Percentiles rank a stretch among this genome's conserved stretches.
Conservation (phyloP, 2,797 vertebrate species). For the Sylvilagus floridanus region DNA sequence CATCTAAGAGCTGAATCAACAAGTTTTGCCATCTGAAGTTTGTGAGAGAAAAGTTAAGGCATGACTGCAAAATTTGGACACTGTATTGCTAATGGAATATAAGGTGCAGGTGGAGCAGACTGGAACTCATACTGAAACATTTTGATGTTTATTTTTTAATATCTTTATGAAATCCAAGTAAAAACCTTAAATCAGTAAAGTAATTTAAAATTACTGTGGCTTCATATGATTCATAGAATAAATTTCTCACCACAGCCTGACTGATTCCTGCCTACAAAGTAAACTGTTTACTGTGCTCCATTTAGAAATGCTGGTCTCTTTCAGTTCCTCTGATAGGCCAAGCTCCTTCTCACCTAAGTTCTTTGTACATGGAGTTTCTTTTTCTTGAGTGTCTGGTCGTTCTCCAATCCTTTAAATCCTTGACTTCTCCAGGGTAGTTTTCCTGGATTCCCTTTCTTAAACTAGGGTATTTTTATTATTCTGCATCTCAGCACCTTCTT, state of each 20-base stretch:
- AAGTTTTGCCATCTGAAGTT: conserved; percentile 23
- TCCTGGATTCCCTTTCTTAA: not conserved
- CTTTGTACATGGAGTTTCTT: not conserved
- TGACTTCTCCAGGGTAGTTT: conserved; percentile 14
- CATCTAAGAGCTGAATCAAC: not conserved
- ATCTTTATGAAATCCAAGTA: not conserved
- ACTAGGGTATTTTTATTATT: not conserved
- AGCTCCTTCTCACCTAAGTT: not conserved
- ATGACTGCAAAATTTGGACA: conserved; percentile 9
- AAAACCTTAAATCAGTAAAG: conserved; percentile 40
- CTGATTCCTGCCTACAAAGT: not conserved
- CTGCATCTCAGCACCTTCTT: not conserved
- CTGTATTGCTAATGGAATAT: not conserved
- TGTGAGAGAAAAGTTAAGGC: conserved; percentile 29
- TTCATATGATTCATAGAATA: conserved; percentile 43
- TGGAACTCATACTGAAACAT: not conserved
- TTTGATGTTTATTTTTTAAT: not conserved
- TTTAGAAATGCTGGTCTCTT: conserved; percentile 26
- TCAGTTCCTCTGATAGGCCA: not conserved
- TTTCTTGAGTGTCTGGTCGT: not conserved
- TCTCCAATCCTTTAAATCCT: conserved; percentile 6
- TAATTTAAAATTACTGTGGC: conserved; percentile 28
- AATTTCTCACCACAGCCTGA: conserved; percentile 13
- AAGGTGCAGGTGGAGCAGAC: not conserved
- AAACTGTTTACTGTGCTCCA: not conserved